A percentile compares a stretch with the other conserved stretches of the same genome.
These are phyloP conservation scores for Phyllopteryx taeniolatus DNA, from an alignment of 2,113 vertebrate genomes.

Conservation along the genomic window DNA sequence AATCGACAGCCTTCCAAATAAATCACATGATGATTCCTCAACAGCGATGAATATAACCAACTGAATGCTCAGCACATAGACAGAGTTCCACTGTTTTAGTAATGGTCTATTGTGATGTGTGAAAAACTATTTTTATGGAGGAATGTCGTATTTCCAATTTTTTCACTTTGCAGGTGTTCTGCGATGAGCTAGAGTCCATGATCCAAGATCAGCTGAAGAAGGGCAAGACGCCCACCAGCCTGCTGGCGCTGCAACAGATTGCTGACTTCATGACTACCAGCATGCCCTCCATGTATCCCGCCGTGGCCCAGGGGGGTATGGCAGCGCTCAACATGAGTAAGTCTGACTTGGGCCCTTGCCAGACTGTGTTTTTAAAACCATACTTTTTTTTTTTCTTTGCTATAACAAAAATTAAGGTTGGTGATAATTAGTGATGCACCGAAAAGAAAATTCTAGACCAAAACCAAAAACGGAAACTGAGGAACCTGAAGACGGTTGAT, in stretches of 20 bases:
- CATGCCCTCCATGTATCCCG: slow-evolving; percentile 90
- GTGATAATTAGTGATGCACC: no score
- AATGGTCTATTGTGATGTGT: slow-evolving; percentile 21
- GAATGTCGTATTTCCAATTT: background rate
- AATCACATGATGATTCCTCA: slow-evolving; percentile 47
- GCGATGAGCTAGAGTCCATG: slow-evolving; percentile 96
- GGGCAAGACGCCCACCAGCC: slow-evolving; percentile 93
- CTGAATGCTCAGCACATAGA: slow-evolving; percentile 15
- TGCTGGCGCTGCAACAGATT: slow-evolving; percentile 95
- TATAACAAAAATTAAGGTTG: background rate
- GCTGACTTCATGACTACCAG: slow-evolving; percentile 96
- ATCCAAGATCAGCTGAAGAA: slow-evolving; percentile 98
- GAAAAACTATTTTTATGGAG: slow-evolving; percentile 6
- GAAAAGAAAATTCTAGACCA: no score
- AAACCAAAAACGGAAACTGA: no score
- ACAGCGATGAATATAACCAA: slow-evolving; percentile 22
- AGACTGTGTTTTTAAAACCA: background rate
- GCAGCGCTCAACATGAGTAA: slow-evolving; percentile 97
- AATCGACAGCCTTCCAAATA: slow-evolving; percentile 9
- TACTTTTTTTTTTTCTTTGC: background rate
- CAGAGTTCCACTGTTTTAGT: slow-evolving; percentile 4
- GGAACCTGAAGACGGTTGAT: no score
- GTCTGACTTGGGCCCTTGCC: slow-evolving; percentile 20
- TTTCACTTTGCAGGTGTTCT: slow-evolving; percentile 81
- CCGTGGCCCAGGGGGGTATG: slow-evolving; percentile 94